These are phyloP conservation scores for Meda fulgida DNA, from an alignment of 2,797 vertebrate genomes.

Conservation along the genomic window DNA sequence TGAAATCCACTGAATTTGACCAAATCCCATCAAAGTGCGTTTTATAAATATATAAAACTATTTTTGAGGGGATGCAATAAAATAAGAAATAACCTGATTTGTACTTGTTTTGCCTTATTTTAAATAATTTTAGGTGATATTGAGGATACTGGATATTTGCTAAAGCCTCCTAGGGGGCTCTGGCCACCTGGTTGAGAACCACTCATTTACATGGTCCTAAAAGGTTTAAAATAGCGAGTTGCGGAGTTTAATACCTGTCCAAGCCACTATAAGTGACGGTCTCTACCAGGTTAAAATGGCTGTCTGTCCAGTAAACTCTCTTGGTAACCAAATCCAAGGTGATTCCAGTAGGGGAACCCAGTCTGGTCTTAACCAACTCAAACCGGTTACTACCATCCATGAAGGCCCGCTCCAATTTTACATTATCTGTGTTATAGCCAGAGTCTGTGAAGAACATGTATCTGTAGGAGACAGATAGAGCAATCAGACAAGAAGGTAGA, in stretches of 20 bases:
- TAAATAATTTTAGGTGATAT: background rate
- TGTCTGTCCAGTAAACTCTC: conserved; percentile 81
- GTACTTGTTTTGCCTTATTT: background rate
- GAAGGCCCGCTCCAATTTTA: conserved; percentile 78
- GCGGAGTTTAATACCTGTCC: conserved; percentile 69
- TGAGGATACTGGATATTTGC: background rate
- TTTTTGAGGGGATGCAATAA: background rate
- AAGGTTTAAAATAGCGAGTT: background rate
- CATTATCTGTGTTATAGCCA: conserved; percentile 62
- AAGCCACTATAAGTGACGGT: conserved; percentile 77
- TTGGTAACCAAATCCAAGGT: conserved; percentile 74
- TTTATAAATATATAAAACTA: background rate
- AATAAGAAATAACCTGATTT: background rate
- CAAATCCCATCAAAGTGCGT: background rate
- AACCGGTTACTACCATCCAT: conserved; percentile 79
- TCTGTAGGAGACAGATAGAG: conserved; percentile 58
- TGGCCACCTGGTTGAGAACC: background rate
- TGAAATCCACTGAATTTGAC: background rate
- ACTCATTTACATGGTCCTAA: background rate
- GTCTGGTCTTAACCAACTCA: conserved; percentile 72
- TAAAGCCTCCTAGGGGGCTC: background rate
- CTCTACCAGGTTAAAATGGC: conserved; percentile 79
- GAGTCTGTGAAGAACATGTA: conserved; percentile 82
- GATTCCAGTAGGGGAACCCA: conserved; percentile 74
- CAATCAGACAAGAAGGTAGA: background rate